Evolutionary conservation across 2,888 invertebrate genomes (phyloP).

Genomic region (Amaurobius ferox): DNA sequence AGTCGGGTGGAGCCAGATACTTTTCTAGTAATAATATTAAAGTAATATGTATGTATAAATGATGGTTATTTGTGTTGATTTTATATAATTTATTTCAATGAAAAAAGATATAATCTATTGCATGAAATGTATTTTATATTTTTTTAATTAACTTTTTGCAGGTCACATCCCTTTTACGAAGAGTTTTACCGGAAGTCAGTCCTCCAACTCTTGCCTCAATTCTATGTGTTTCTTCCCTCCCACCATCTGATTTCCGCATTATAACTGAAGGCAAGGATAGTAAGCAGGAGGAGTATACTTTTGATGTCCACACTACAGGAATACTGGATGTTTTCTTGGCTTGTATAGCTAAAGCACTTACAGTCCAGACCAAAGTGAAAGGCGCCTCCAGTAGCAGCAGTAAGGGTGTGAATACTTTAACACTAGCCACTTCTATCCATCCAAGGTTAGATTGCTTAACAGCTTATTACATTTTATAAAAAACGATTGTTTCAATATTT

Average conservation of each 20-base stretch:
- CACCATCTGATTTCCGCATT: slow-evolving; percentile 87
- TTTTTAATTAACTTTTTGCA: slow-evolving; percentile 76
- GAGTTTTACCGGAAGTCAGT: slow-evolving; percentile 92
- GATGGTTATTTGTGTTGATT: too few species aligned
- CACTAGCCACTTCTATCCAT: slow-evolving; percentile 82
- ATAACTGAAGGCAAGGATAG: slow-evolving; percentile 81
- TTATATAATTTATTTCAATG: too few species aligned
- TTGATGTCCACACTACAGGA: slow-evolving; percentile 82
- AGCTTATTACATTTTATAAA: too few species aligned
- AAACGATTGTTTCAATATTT: too few species aligned
- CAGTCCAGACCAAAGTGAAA: slow-evolving; percentile 90
- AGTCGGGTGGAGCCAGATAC: too few species aligned
- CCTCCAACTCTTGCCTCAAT: slow-evolving; percentile 89
- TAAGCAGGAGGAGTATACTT: slow-evolving; percentile 77
- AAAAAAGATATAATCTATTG: too few species aligned
- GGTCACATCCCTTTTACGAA: slow-evolving; percentile 89
- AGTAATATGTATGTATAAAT: too few species aligned
- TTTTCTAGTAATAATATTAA: too few species aligned
- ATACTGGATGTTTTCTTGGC: slow-evolving; percentile 92
- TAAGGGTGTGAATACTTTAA: slow-evolving; percentile 79
- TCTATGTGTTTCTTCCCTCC: slow-evolving; percentile 84
- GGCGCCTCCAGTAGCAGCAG: slow-evolving; percentile 78
- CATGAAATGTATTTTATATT: too few species aligned
- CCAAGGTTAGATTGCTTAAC: slow-evolving; percentile 81
- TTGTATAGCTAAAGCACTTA: slow-evolving; percentile 92